Percentiles rank a stretch among this genome's conserved stretches.
Conservation (phyloP, 2,113 vertebrate species). For the Leucopternis melanops region DNA sequence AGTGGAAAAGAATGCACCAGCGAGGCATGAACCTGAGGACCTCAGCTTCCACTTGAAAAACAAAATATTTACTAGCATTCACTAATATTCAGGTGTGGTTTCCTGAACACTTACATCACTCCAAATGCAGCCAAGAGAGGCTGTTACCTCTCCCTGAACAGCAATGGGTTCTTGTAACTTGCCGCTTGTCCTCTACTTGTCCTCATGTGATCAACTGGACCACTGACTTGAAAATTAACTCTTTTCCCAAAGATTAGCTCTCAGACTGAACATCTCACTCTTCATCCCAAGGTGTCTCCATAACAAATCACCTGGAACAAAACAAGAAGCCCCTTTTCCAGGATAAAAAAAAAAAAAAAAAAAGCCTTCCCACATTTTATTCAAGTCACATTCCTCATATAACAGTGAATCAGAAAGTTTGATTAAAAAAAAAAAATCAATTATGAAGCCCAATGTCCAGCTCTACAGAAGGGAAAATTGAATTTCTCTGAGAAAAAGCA, state of each 20-base stretch:
- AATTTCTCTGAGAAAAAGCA: background rate
- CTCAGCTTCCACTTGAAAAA: background rate
- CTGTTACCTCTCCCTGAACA: background rate
- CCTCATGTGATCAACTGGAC: background rate
- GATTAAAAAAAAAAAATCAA: background rate
- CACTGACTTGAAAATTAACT: background rate
- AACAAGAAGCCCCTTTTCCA: background rate
- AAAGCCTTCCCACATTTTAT: background rate
- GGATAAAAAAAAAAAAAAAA: background rate
- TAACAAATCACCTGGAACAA: background rate
- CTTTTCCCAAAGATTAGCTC: background rate
- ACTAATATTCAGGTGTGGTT: background rate
- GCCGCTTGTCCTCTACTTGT: background rate
- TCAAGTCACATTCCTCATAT: background rate
- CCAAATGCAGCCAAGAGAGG: background rate
- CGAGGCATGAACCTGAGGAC: background rate
- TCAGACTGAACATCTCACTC: background rate
- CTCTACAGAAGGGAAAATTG: background rate
- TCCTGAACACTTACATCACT: background rate
- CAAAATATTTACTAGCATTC: background rate
- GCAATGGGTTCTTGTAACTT: accelerated
- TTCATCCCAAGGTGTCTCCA: background rate
- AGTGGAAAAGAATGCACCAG: background rate
- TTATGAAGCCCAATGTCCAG: background rate
- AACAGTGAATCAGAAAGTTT: background rate